Evolutionary conservation across 2,797 vertebrate species (phyloP).

Genomic region (Coccyzus lansbergi): DNA sequence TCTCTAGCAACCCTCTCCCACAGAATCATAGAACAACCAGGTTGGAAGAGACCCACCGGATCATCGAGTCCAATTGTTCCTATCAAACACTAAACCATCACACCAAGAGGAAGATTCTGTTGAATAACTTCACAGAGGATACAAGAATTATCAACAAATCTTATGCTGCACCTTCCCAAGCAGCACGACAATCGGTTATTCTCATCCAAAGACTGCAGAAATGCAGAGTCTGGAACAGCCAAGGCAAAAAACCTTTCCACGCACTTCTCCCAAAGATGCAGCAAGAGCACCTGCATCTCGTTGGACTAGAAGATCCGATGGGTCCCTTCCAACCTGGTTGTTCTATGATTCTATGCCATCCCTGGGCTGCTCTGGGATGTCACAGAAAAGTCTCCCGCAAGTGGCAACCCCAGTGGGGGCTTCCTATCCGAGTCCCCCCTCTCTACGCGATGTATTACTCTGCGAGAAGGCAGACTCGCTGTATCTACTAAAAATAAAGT

Average conservation of each 20-base stretch:
- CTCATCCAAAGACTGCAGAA: neutral
- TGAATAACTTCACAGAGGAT: neutral
- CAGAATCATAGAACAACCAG: too few species aligned
- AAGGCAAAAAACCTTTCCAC: neutral
- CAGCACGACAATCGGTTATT: accelerated
- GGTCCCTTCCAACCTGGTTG: too few species aligned
- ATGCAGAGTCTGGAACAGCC: neutral
- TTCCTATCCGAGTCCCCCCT: neutral
- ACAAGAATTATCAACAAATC: neutral
- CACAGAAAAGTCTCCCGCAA: neutral
- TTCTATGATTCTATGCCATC: too few species aligned
- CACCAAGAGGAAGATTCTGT: accelerated
- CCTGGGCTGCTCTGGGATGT: accelerated
- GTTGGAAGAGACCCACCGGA: too few species aligned
- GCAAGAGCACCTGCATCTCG: neutral
- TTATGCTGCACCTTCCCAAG: neutral
- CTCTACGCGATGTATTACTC: accelerated
- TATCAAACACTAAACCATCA: too few species aligned
- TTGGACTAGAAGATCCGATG: too few species aligned
- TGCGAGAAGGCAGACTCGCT: neutral
- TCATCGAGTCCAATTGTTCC: too few species aligned
- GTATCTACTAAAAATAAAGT: neutral
- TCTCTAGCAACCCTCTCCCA: neutral
- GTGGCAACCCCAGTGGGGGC: accelerated
- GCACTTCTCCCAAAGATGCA: neutral